Evolutionary conservation across 2,888 invertebrate genomes (phyloP), one percentile per base, ranked within the genome.

Genomic region (Synanthedon formicaeformis): DNA sequence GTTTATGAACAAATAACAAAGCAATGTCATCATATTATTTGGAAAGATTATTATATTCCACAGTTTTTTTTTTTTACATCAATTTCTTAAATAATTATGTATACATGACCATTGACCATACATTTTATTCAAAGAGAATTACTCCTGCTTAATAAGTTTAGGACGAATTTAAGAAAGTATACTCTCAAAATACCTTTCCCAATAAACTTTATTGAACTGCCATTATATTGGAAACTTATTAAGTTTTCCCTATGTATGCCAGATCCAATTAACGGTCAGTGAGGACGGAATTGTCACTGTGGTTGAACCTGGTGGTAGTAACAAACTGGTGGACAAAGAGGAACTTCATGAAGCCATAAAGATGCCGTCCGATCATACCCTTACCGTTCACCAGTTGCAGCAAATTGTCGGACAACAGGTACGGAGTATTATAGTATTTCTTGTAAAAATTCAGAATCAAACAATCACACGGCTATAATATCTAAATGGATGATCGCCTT

Each of bases 351-450:
- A 84, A 52, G 73, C 79, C 5, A 84, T 86, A 62, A 87, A 86
- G 59, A 77, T 85, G 74, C 86, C 86, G 1, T 61, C 71, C 0
- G 87, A 88, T 56, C 89, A 89, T 59, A 81, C 84, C 0, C 76
- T 89, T 41, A 89, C 89, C 1, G 88, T 89, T 10, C 89, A 89
- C 57, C 90, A 90, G 65, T 69, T 90, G 62, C 90, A 90, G 59
- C 90, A 90, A 57, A 87, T 88, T 58, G 88, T 89, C 52, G 90
- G 90, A 23, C 90, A 90, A 69, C 91, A 91, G 82, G 91, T 90
- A 60, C 63, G 8, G 3, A 10, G 3, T 45, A 13, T 8, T 34
- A 34, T 34, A 34, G 10, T 10, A 34, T 34, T 34, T 34, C 34
- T 34, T 34, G 10, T 34, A 8, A 34, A 34, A 34, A 10, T 10